Conservation (phyloP, 2,113 vertebrate genomes). For the Sinosuthora webbiana region DNA sequence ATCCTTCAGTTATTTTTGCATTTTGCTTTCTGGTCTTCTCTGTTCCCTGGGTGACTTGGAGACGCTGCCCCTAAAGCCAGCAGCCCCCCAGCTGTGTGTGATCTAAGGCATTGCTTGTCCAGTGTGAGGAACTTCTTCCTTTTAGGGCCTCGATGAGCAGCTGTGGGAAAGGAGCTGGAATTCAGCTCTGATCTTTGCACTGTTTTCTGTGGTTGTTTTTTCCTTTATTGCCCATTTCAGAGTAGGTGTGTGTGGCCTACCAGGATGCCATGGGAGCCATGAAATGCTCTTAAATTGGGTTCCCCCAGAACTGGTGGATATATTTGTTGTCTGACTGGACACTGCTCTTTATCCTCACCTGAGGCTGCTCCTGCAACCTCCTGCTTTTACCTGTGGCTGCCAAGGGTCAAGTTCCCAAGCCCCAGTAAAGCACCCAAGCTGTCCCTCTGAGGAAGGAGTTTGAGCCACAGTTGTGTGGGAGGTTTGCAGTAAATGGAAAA, state of each 20-base stretch:
- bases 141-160: not conserved
- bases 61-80: not conserved
- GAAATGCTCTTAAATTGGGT: not conserved
- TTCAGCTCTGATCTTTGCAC: not conserved
- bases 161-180: constrained; percentile 3
- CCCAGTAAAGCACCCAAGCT: not conserved
- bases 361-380: not conserved
- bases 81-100: not conserved
- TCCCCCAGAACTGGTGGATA: not conserved
- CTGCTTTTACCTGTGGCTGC: not conserved
- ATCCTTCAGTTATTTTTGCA: not conserved
- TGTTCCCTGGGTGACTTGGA: not conserved
- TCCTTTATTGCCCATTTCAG: not conserved
- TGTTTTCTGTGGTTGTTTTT: not conserved
- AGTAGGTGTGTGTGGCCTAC: not conserved
- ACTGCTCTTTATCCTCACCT: not conserved
- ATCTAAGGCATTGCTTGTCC: not conserved
- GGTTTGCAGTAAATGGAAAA: not conserved
- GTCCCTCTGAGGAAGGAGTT: not conserved
- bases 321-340: not conserved
- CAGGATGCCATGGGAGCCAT: not conserved
- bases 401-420: not conserved
- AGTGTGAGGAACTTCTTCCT: constrained; percentile 4
- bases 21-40: not conserved
- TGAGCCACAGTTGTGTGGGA: not conserved